Percentiles rank a stretch among this genome's conserved stretches.
These are phyloP conservation scores for Dasypogon diadema DNA, from an alignment of 2,888 invertebrate genomes.

Conservation along the genomic window DNA sequence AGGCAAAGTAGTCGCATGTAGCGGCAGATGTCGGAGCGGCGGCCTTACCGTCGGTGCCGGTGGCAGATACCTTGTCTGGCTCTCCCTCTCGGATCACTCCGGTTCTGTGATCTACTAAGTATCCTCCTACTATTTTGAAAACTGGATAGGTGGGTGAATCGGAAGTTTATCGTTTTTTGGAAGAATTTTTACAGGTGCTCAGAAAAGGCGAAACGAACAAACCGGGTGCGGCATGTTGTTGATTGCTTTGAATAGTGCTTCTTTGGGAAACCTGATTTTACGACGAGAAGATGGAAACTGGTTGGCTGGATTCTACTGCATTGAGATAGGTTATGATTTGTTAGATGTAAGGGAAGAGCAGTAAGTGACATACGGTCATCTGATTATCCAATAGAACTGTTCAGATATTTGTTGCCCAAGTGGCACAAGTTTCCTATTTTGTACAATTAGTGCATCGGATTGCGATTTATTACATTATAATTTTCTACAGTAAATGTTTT, in stretches of 20 bases:
- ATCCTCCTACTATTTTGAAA: constrained; percentile 32
- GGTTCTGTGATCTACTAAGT: neutral
- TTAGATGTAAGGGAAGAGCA: constrained; percentile 23
- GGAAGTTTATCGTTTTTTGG: constrained; percentile 27
- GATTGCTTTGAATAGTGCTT: constrained; percentile 29
- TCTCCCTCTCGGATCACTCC: neutral
- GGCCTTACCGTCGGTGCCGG: neutral
- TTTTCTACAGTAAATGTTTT: no score
- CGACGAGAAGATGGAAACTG: constrained; percentile 37
- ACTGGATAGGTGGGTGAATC: constrained; percentile 47
- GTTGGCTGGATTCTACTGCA: constrained; percentile 46
- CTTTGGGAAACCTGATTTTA: constrained; percentile 50
- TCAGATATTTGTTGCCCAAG: neutral
- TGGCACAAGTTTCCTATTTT: constrained; percentile 11
- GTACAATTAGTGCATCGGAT: no score
- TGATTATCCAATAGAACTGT: neutral
- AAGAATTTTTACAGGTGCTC: constrained; percentile 24
- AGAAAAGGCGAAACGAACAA: constrained; percentile 17
- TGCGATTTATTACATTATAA: no score
- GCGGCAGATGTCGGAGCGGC: neutral
- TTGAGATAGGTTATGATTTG: constrained; percentile 56
- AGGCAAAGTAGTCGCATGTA: constrained; percentile 3
- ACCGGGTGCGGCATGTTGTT: constrained; percentile 27
- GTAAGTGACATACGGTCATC: constrained; percentile 16
- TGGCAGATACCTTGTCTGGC: neutral